These are phyloP conservation scores for Sebastes reedi DNA, from an alignment of 2,797 vertebrate species.

Conservation along the genomic window DNA sequence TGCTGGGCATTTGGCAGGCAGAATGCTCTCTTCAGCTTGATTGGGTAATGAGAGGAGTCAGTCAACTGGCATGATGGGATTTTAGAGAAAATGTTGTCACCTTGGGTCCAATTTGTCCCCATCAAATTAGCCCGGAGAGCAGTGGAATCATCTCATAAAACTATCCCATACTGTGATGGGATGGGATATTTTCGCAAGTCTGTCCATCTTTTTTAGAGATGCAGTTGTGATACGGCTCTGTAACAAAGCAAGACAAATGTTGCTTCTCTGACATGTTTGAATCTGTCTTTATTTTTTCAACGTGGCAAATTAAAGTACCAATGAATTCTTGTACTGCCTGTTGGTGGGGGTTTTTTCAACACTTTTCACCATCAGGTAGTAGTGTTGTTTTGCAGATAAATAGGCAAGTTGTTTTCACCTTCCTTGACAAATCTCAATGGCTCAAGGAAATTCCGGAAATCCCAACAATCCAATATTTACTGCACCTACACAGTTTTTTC, in stretches of 20 bases:
- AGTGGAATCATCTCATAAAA: constrained; percentile 60
- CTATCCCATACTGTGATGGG: constrained; percentile 16
- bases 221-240: constrained; percentile 13
- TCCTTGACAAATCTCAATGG: constrained; percentile 50
- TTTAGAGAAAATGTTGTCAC: constrained; percentile 75
- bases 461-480: constrained; percentile 66
- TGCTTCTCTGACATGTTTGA: background rate
- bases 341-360: background rate
- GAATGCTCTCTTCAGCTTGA: constrained; percentile 66
- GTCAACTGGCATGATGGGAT: constrained; percentile 72
- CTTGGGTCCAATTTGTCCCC: constrained; percentile 69
- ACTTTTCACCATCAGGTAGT: background rate
- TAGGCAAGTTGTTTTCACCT: constrained; percentile 44
- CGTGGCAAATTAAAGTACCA: constrained; percentile 33
- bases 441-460: constrained; percentile 45
- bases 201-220: constrained; percentile 41
- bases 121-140: constrained; percentile 64
- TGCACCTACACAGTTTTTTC: constrained; percentile 34
- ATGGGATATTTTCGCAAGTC: constrained; percentile 29
- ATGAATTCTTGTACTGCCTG: constrained; percentile 15
- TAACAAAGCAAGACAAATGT: constrained; percentile 14
- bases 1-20: constrained; percentile 67
- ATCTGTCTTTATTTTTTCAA: background rate
- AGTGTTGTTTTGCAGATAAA: constrained; percentile 38
- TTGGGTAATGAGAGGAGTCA: constrained; percentile 76